Evolutionary conservation across 2,888 invertebrate species (phyloP).

Genomic region (Tethea ocularis): DNA sequence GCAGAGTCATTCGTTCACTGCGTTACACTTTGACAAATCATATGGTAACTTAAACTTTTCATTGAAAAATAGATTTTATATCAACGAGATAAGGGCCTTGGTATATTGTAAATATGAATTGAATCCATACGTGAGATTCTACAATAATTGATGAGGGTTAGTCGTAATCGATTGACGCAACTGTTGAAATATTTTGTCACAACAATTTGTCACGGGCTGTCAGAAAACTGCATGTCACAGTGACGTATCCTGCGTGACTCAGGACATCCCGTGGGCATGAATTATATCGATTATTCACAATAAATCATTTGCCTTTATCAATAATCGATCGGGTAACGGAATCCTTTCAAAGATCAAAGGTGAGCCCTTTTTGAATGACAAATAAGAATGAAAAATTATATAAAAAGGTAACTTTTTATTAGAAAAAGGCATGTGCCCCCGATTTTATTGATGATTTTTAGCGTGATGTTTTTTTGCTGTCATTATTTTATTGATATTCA

Average conservation of each 20-base stretch:
- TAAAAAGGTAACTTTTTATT: constrained; percentile 36
- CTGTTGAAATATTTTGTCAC: constrained; percentile 84
- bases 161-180: constrained; percentile 62
- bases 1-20: constrained; percentile 62
- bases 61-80: background rate
- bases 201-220: constrained; percentile 81
- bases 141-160: constrained; percentile 55
- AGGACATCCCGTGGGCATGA: constrained; percentile 66
- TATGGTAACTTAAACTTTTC: background rate
- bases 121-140: constrained; percentile 37
- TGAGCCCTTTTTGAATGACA: constrained; percentile 70
- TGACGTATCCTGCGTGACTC: constrained; percentile 53
- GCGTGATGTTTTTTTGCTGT: constrained; percentile 28
- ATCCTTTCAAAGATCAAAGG: constrained; percentile 64
- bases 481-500: constrained; percentile 12
- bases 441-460: constrained; percentile 39
- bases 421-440: constrained; percentile 30
- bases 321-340: constrained; percentile 74
- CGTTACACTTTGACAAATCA: constrained; percentile 35
- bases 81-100: background rate
- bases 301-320: constrained; percentile 73
- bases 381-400: constrained; percentile 55
- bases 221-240: constrained; percentile 70
- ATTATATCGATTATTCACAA: constrained; percentile 76
- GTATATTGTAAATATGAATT: constrained; percentile 13